phyloP scores from a whole-genome alignment of 2,888 invertebrate species.

The Junonia oenone region DNA sequence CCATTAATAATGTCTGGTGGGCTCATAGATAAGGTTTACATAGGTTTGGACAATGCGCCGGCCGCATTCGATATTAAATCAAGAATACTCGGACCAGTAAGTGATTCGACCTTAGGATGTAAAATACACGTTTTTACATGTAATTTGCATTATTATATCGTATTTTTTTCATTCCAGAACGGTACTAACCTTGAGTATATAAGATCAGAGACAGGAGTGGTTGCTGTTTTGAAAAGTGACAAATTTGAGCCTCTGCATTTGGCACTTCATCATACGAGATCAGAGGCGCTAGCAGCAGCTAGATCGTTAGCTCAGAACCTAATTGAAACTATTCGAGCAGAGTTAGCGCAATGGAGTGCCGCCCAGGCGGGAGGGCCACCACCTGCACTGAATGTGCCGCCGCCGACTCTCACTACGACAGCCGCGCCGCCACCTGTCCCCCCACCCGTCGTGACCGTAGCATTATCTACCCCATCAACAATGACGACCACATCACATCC shows the following conservation, averaged over 20 bases:
- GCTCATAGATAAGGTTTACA: constrained; percentile 84
- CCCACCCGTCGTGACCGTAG: constrained; percentile 51
- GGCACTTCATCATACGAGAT: constrained; percentile 85
- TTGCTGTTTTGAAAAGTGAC: constrained; percentile 84
- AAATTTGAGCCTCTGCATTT: constrained; percentile 87
- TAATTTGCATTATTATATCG: background rate
- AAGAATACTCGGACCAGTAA: constrained; percentile 83
- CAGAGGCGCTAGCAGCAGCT: constrained; percentile 84
- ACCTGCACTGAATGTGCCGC: constrained; percentile 63
- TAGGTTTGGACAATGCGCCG: constrained; percentile 88
- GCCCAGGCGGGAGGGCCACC: constrained; percentile 66
- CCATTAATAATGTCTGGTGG: constrained; percentile 64
- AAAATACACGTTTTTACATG: background rate
- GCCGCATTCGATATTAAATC: constrained; percentile 86
- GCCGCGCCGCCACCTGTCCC: constrained; percentile 54
- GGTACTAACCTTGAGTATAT: constrained; percentile 88
- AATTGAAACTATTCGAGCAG: constrained; percentile 86
- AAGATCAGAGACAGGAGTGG: constrained; percentile 87
- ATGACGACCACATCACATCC: constrained; percentile 53
- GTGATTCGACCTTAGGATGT: constrained; percentile 32
- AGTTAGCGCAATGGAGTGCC: constrained; percentile 72
- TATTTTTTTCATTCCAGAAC: constrained; percentile 58
- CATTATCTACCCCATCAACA: constrained; percentile 53
- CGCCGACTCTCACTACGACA: constrained; percentile 58
- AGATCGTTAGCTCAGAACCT: constrained; percentile 85